These are phyloP conservation scores for Ceramica pisi DNA, from an alignment of 2,888 invertebrate genomes.

Conservation along the genomic window DNA sequence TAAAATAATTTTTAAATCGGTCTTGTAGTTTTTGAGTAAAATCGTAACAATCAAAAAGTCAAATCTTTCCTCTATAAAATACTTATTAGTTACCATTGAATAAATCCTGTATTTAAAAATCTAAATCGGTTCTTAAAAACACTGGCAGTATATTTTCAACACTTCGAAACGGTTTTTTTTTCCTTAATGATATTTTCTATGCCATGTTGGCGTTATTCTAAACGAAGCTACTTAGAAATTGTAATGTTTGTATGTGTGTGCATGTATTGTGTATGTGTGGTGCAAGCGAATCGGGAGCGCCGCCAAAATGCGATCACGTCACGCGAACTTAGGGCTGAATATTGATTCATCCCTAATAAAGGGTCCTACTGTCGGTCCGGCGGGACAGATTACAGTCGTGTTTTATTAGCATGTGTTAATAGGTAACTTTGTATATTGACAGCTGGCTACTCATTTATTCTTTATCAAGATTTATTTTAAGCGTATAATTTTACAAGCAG, in stretches of 20 bases:
- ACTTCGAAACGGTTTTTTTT: neutral
- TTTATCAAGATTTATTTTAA: neutral
- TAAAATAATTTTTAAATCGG: no score
- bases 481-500: no score
- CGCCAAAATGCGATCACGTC: conserved; percentile 66
- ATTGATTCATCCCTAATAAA: conserved; percentile 78
- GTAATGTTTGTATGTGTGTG: conserved; percentile 21
- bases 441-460: neutral
- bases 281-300: conserved; percentile 65
- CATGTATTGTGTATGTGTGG: conserved; percentile 31
- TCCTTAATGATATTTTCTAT: neutral
- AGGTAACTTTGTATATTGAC: neutral
- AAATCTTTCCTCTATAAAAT: no score
- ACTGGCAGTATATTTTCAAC: neutral
- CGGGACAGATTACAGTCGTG: neutral
- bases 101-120: neutral
- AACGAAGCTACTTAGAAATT: neutral
- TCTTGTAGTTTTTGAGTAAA: no score
- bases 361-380: conserved; percentile 34
- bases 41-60: no score
- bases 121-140: neutral
- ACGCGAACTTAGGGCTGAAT: conserved; percentile 75
- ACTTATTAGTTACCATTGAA: no score
- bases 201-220: neutral
- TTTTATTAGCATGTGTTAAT: neutral